phyloP scores from a whole-genome alignment of 2,797 vertebrate genomes.

The Cryptoprocta ferox region DNA sequence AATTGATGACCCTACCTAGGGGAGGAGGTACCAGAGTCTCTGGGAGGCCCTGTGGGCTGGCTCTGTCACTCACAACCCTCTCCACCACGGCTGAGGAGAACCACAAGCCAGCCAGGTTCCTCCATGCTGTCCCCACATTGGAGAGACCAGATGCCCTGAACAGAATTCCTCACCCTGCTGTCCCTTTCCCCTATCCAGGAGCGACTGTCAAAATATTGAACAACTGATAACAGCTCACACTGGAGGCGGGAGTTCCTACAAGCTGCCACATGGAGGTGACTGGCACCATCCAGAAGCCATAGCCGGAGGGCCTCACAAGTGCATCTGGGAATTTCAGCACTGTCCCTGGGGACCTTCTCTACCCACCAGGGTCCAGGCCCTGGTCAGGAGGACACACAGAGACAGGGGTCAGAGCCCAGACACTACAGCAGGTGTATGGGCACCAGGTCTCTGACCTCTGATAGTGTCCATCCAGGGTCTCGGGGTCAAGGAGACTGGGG shows the following conservation, averaged over 20 bases:
- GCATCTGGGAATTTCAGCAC: neutral
- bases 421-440: neutral
- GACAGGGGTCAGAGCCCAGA: neutral
- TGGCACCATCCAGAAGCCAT: rapidly evolving
- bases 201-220: neutral
- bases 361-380: neutral
- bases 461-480: neutral
- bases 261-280: neutral
- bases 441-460: neutral
- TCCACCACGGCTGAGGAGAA: neutral
- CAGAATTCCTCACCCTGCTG: neutral
- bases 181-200: neutral
- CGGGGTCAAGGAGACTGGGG: no score
- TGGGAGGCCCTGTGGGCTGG: neutral
- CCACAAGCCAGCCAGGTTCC: neutral
- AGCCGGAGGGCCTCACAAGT: neutral
- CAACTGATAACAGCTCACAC: neutral
- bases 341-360: neutral
- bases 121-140: neutral
- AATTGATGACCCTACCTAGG: neutral
- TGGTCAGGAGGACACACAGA: neutral
- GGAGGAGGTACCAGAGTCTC: neutral
- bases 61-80: neutral
- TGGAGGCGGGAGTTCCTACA: neutral
- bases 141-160: neutral